A percentile compares a stretch with the other conserved stretches of the same genome.
These are phyloP conservation scores for Chlorops oryzae DNA, from an alignment of 1,140 invertebrate genomes.

Conservation along the genomic window DNA sequence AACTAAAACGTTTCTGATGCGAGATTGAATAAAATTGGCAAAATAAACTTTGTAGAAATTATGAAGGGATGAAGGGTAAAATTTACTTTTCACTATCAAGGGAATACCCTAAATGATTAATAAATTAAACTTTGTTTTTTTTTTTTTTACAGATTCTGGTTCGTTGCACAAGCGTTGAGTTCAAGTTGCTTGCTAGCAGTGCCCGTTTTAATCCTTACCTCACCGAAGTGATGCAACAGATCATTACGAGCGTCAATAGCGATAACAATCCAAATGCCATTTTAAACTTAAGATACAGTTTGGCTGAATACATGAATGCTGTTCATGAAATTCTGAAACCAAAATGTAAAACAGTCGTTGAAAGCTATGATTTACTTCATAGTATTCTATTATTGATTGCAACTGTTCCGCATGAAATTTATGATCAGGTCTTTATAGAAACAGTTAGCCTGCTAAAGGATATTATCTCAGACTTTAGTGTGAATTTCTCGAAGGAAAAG, in stretches of 20 bases:
- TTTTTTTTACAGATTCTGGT: constrained; percentile 15
- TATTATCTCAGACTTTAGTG: constrained; percentile 8
- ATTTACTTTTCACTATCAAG: too few species aligned
- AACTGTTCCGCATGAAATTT: constrained; percentile 12
- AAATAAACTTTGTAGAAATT: too few species aligned
- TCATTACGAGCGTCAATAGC: constrained; percentile 14
- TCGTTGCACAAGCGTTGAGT: constrained; percentile 21
- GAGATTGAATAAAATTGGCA: too few species aligned
- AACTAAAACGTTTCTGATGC: too few species aligned
- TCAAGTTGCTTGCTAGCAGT: constrained; percentile 17
- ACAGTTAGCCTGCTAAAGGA: constrained; percentile 12
- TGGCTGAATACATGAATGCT: constrained; percentile 9
- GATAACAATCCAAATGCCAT: constrained; percentile 16
- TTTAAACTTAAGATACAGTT: background rate
- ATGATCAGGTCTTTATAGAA: constrained; percentile 18
- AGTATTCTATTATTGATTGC: background rate
- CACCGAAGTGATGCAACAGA: constrained; percentile 15
- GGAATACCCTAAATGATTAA: background rate
- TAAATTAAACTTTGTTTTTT: constrained; percentile 3
- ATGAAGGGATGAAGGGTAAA: too few species aligned
- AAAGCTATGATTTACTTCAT: background rate
- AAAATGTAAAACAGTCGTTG: too few species aligned
- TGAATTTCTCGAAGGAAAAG: constrained; percentile 10
- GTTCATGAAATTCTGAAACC: constrained; percentile 2
- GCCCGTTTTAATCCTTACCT: constrained; percentile 15